Percentiles rank a stretch among this genome's conserved stretches.
Conservation (phyloP, 2,113 vertebrate species). For the Notechis scutatus region DNA sequence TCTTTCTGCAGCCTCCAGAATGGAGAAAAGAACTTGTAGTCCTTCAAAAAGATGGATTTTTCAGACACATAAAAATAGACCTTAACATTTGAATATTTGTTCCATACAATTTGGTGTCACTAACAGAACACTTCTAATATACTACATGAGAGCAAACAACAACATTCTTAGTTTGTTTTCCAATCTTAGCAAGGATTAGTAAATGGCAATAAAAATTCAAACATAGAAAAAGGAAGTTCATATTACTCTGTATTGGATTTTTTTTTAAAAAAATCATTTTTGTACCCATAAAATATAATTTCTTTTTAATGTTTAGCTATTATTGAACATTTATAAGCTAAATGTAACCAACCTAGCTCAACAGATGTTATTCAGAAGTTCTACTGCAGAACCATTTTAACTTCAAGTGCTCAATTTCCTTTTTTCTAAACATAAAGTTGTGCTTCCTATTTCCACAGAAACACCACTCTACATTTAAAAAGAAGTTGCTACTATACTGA, state of each 20-base stretch:
- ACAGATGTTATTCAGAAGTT: neutral
- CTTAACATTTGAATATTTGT: neutral
- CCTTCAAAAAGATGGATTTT: neutral
- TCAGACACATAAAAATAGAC: neutral
- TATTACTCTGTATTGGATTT: neutral
- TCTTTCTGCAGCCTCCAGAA: neutral
- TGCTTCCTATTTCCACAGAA: neutral
- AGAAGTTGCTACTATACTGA: neutral
- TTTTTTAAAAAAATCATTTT: neutral
- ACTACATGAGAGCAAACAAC: neutral
- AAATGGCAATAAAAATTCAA: neutral
- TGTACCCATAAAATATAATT: neutral
- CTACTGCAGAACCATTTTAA: neutral
- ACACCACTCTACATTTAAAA: neutral
- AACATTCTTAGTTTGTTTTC: neutral
- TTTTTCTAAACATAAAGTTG: neutral
- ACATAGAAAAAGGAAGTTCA: neutral
- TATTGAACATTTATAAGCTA: neutral
- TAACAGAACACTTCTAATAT: neutral
- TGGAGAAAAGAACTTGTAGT: neutral
- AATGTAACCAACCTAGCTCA: neutral
- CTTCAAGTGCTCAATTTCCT: neutral
- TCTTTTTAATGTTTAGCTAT: neutral
- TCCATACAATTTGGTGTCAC: neutral
- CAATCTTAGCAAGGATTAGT: neutral